Percentiles rank a stretch among this genome's conserved stretches.
These are phyloP conservation scores for Periophthalmus magnuspinnatus DNA, from an alignment of 2,797 vertebrate genomes.

Conservation along the genomic window DNA sequence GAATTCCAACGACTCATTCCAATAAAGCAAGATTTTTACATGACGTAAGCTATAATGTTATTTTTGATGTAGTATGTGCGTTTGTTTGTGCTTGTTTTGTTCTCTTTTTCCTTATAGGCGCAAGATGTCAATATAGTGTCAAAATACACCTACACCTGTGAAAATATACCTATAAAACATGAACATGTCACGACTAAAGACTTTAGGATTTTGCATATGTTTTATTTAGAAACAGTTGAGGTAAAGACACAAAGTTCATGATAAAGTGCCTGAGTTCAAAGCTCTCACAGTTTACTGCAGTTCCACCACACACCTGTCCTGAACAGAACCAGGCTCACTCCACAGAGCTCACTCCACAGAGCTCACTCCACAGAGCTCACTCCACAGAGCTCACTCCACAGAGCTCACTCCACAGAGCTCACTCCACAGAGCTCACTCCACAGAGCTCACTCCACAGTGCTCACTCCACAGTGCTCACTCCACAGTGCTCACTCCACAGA, in stretches of 20 bases:
- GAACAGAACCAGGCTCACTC: constrained; percentile 60
- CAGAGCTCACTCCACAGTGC: too few relatives aligned
- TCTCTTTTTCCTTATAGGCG: too few relatives aligned
- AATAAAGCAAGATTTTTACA: constrained; percentile 54
- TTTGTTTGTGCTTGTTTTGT: too few relatives aligned
- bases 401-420: too few relatives aligned
- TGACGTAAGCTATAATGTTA: neutral
- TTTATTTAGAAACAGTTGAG: constrained; percentile 56
- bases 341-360: constrained; percentile 70
- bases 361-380: too few relatives aligned
- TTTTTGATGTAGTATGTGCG: neutral
- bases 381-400: too few relatives aligned
- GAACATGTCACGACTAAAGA: neutral
- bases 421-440: too few relatives aligned
- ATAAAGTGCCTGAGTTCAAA: constrained; percentile 68
- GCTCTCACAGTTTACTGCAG: constrained; percentile 7
- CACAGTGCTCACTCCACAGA: too few relatives aligned
- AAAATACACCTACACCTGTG: too few relatives aligned
- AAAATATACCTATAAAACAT: too few relatives aligned
- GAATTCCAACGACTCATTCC: constrained; percentile 44
- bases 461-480: too few relatives aligned
- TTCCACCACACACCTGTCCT: neutral
- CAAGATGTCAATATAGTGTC: too few relatives aligned
- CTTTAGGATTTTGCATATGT: neutral
- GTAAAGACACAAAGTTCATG: constrained; percentile 49